Evolutionary conservation across 2,888 invertebrate species (phyloP), one percentile per base, ranked within the genome.

Genomic region (Drosophila atripex): DNA sequence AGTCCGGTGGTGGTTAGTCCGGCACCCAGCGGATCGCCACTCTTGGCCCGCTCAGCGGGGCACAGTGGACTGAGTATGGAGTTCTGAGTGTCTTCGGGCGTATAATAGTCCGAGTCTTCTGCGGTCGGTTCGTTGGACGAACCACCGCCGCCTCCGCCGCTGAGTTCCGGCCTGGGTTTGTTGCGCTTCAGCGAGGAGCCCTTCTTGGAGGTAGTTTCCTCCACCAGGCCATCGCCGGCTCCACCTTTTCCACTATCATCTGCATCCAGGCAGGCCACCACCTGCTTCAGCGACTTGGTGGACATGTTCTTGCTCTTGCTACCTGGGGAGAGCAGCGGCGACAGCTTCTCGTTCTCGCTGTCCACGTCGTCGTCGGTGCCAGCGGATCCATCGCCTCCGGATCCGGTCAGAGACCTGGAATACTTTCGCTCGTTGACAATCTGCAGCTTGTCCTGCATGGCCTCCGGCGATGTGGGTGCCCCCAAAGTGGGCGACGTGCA

Each of bases 271-370:
- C 52, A 69, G 32, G 74, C 73, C 9, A 76, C 82, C 39, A 73
- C 77, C 45, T 76, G 78, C 50, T 84, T 84, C 12, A 88, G 57
- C 6, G 88, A 66, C 56, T 89, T 86, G 47, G 54, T 74, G 5
- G 79, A 71, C 25, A 71, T 59, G 28, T 69, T 76, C 47, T 89
- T 87, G 51, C 74, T 75, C 46, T 83, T 85, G 54, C 68, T 86
- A 4, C 82, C 86, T 0, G 90, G 85, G 45, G 89, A 89, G 0
- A 97, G 92, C 32, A 97, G 91, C 16, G 97, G 97, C 16, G 96
- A 96, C 57, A 96, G 91, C 78, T 96, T 94, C 91, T 97, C 97
- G 51, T 95, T 95, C 90, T 97, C 96, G 89, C 96, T 96, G 89
- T 96, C 96, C 76, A 95, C 95, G 86, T 95, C 96, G 46, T 93